These are phyloP conservation scores for Sebastiscus albofasciatus DNA, from an alignment of 2,797 vertebrate species.

Conservation along the genomic window DNA sequence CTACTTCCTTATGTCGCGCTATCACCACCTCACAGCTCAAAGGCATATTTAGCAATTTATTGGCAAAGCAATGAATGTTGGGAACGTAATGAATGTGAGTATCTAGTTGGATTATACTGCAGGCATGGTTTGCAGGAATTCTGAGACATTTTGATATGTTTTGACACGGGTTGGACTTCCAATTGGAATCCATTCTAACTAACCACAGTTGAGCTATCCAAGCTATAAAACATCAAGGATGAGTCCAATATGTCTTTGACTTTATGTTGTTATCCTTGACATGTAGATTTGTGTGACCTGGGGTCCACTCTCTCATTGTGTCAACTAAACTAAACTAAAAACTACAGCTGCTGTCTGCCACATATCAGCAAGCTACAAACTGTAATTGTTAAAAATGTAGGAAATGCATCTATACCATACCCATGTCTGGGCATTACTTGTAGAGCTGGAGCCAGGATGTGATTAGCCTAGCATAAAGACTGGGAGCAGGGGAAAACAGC, in stretches of 20 bases:
- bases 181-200: background rate
- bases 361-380: background rate
- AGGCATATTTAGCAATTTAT: background rate
- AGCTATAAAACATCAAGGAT: background rate
- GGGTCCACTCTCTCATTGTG: background rate
- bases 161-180: background rate
- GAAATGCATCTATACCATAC: background rate
- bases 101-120: background rate
- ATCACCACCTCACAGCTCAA: background rate
- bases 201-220: background rate
- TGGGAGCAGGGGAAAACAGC: background rate
- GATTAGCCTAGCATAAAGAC: background rate
- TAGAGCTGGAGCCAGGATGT: background rate
- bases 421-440: background rate
- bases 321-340: background rate
- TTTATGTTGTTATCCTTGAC: background rate
- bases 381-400: background rate
- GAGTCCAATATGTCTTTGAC: background rate
- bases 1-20: background rate
- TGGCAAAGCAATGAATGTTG: background rate
- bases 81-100: background rate
- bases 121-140: background rate
- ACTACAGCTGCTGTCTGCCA: background rate
- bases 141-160: background rate
- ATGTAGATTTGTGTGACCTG: background rate